Evolutionary conservation across 2,113 vertebrate genomes (phyloP), one percentile per base, ranked within the genome.

Genomic region (Indri indri): DNA sequence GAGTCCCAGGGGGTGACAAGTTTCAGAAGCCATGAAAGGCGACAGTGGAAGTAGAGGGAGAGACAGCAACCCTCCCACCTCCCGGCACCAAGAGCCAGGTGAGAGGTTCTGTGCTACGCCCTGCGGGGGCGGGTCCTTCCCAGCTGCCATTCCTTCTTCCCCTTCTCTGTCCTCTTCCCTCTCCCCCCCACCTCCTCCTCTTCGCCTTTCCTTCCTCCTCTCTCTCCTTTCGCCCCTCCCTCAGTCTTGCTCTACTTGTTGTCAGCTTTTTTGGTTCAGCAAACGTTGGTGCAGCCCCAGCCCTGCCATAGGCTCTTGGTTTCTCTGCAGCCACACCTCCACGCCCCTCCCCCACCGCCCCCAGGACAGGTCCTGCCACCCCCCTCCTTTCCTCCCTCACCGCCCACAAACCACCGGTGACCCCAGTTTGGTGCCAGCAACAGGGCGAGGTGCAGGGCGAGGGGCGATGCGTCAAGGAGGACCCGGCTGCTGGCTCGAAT

Each of bases 51-150:
- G 9, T 23, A 6, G 40, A 40, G 65, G 73, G 32, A 45, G 13
- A 40, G n/a, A 34, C 3, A 25, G 6, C 32, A 2, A 22, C 2
- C 45, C 14, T 20, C 16, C 8, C n/a, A 22, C 30, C 3, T 6
- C 25, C 65, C 32, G n/a, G 2, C 61, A 16, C n/a, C 3, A 8
- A 3, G 30, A 50, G 63, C 11, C 47, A 9, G 18, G 50, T 50
- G 0, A 0, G 3, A 47, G 45, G 54, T 14, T 25, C 57, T 42
- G 2, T 2, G 2, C 0, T 0, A 0, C 40, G 5, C 32, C 40
- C 4, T 0, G 0, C 5, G 3, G 22, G 27, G 18, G 13, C 1
- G 1, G 9, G 17, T 2, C 50, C 22, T 59, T 42, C 68, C 50
- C 11, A 8, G 1, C 2, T 22, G 1, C 5, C 0, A 2, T 50